A percentile compares a stretch with the other conserved stretches of the same genome.
These are phyloP conservation scores for Pteromalus puparum DNA, from an alignment of 1,140 invertebrate species.

Conservation along the genomic window DNA sequence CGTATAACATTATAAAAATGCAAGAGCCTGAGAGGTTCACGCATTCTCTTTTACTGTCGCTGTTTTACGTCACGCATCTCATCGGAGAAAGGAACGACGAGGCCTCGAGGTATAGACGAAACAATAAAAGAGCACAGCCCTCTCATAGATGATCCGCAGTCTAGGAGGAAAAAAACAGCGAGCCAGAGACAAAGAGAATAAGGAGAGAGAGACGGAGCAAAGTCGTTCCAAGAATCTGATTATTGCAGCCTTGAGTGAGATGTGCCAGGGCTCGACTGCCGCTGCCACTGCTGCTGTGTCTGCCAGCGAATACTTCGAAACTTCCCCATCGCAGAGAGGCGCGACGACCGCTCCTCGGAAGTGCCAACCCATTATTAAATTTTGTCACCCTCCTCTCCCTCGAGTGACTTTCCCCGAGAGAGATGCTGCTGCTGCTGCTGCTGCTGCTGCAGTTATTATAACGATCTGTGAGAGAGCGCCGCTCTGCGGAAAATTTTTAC, in stretches of 20 bases:
- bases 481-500: conserved; percentile 18
- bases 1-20: no score
- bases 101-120: background rate
- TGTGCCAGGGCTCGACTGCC: conserved; percentile 56
- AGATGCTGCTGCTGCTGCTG: background rate
- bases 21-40: no score
- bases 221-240: conserved; percentile 67
- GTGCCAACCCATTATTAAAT: conserved; percentile 62
- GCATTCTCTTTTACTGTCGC: no score
- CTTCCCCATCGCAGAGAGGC: conserved; percentile 54
- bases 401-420: background rate
- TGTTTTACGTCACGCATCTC: background rate
- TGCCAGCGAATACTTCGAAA: conserved; percentile 62
- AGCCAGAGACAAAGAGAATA: conserved; percentile 8
- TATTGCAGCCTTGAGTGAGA: conserved; percentile 64
- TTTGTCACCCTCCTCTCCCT: conserved; percentile 49
- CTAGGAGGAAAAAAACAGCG: background rate
- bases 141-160: background rate
- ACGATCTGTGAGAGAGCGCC: background rate
- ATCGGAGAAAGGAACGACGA: background rate
- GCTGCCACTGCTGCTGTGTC: conserved; percentile 36
- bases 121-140: background rate
- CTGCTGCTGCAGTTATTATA: conserved; percentile 30
- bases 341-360: conserved; percentile 40
- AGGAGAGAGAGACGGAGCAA: conserved; percentile 43